phyloP scores from a whole-genome alignment of 2,113 vertebrate species.

The Stegostoma tigrinum region DNA sequence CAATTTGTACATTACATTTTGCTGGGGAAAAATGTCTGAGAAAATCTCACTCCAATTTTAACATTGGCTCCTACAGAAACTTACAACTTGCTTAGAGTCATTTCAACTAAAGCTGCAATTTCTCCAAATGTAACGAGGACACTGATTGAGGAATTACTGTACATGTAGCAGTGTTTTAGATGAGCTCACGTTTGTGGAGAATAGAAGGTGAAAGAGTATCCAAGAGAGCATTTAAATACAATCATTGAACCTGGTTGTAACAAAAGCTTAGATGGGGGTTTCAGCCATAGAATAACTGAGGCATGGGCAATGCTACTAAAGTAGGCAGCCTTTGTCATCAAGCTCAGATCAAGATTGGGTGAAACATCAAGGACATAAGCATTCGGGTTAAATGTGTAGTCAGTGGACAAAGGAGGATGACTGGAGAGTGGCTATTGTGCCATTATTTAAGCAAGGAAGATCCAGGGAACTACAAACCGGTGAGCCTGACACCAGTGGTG shows the following conservation, averaged over 20 bases:
- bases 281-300: background rate
- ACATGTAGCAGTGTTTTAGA: background rate
- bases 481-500: too few species aligned
- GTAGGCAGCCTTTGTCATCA: background rate
- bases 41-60: background rate
- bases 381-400: background rate
- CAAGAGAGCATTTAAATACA: background rate
- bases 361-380: background rate
- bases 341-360: background rate
- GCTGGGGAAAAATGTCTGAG: background rate
- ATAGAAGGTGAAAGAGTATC: background rate
- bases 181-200: slow-evolving; percentile 8
- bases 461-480: too few species aligned
- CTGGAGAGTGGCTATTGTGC: too few species aligned
- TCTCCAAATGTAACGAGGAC: background rate
- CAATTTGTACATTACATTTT: background rate
- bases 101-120: background rate
- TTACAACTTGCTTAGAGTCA: background rate
- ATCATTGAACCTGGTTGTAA: background rate
- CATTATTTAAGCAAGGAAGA: too few species aligned
- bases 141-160: background rate
- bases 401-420: background rate
- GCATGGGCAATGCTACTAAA: background rate
- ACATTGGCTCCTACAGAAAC: background rate
- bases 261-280: background rate